These are phyloP conservation scores for Melinopterus prodromus DNA, from an alignment of 2,888 invertebrate species.

Conservation along the genomic window DNA sequence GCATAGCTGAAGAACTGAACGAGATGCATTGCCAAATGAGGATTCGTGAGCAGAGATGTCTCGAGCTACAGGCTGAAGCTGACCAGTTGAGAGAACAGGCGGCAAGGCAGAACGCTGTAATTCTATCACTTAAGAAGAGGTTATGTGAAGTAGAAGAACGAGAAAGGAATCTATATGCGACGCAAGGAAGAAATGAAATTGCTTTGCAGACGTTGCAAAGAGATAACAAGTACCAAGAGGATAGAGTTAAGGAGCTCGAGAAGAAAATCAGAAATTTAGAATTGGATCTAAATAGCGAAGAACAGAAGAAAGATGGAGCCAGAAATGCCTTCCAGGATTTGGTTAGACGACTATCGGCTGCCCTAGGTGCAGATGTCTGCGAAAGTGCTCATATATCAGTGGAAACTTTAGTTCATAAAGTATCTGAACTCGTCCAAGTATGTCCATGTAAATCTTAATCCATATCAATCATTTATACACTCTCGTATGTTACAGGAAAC, in stretches of 20 bases:
- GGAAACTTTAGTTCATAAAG: constrained; percentile 78
- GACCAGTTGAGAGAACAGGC: constrained; percentile 83
- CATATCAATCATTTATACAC: not conserved
- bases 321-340: constrained; percentile 74
- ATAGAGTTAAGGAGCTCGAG: constrained; percentile 79
- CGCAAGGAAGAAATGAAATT: constrained; percentile 71
- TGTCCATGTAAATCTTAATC: constrained; percentile 17
- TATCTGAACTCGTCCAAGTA: constrained; percentile 79
- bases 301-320: constrained; percentile 78
- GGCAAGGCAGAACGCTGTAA: constrained; percentile 82
- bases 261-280: constrained; percentile 78
- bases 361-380: constrained; percentile 71
- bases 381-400: constrained; percentile 69
- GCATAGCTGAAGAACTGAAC: constrained; percentile 77
- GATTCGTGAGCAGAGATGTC: constrained; percentile 73
- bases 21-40: constrained; percentile 72
- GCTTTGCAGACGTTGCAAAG: constrained; percentile 78
- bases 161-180: constrained; percentile 73
- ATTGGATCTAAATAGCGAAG: constrained; percentile 75
- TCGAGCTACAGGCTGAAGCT: constrained; percentile 81
- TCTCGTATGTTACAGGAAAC: constrained; percentile 53
- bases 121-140: constrained; percentile 80
- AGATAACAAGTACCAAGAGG: constrained; percentile 71
- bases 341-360: constrained; percentile 73
- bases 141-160: constrained; percentile 81